Percentiles rank a stretch among this genome's conserved stretches.
These are phyloP conservation scores for Eurytoma adleriae DNA, from an alignment of 2,888 invertebrate genomes.

Conservation along the genomic window DNA sequence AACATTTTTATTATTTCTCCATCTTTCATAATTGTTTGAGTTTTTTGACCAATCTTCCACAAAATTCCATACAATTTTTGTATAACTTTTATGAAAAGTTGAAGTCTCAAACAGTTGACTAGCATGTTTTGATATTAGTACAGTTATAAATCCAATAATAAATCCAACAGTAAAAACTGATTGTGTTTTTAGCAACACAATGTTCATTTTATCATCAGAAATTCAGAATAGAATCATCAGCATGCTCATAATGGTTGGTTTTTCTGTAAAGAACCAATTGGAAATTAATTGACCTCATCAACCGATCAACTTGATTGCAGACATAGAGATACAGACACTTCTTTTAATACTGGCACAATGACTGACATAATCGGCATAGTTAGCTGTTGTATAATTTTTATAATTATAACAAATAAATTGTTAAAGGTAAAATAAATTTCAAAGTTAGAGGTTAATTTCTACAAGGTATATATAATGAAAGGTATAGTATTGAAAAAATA, in stretches of 20 bases:
- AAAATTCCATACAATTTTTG: constrained; percentile 25
- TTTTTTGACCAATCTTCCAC: constrained; percentile 51
- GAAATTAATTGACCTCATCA: constrained; percentile 34
- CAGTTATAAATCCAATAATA: constrained; percentile 64
- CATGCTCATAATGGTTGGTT: constrained; percentile 38
- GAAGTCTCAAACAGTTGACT: constrained; percentile 29
- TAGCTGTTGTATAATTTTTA: background rate
- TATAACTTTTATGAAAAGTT: constrained; percentile 19
- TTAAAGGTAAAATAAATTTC: constrained; percentile 1
- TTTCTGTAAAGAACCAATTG: constrained; percentile 53
- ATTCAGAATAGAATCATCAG: constrained; percentile 18
- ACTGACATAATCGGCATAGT: background rate
- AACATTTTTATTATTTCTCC: constrained; percentile 63
- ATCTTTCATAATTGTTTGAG: constrained; percentile 62
- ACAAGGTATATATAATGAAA: constrained; percentile 11
- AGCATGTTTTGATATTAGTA: constrained; percentile 56
- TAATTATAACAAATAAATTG: background rate
- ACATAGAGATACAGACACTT: constrained; percentile 3
- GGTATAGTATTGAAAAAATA: background rate
- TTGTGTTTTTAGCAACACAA: constrained; percentile 57
- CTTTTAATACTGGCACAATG: constrained; percentile 1
- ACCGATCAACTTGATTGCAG: constrained; percentile 1
- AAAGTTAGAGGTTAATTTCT: constrained; percentile 17
- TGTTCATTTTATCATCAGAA: constrained; percentile 58
- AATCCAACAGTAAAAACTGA: constrained; percentile 65